Evolutionary conservation across 2,797 vertebrate genomes (phyloP), one percentile per base, ranked within the genome.

Genomic region (Chloroceryle amazona): DNA sequence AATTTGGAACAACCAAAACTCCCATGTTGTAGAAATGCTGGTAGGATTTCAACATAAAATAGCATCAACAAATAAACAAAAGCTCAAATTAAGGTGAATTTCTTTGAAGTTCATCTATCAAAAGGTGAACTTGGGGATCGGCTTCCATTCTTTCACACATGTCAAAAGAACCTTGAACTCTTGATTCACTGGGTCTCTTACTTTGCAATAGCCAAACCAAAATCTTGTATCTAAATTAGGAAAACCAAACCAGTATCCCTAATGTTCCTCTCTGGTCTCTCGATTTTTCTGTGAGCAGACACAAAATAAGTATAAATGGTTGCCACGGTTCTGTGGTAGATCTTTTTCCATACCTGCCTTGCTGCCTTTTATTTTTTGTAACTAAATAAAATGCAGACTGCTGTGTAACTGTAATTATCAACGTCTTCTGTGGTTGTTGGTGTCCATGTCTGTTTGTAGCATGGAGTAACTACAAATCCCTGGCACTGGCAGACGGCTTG

Each of bases 391-490:
- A 93, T 87, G 75, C 96, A 93, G 93, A 97, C 93, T 95, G 65
- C 92, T 86, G 88, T 97, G 96, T 97, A 96, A 97, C 95, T 97
- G 95, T 97, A 98, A 97, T 94, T 81, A 86, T 96, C 96, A 81
- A 86, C 84, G 90, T 97, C 98, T 96, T 95, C 96, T 94, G 96
- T 97, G 98, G 86, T 97, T 97, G 97, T 98, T 97, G 97, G 96
- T 97, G 97, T 97, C 98, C 92, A 91, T 96, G 97, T 97, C 88
- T 96, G 98, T 97, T 93, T 91, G 90, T 97, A 97, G 98, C 98
- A 98, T 96, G 98, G 98, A 97, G 94, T 97, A 96, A 96, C 58
- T 95, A 82, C 95, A 79, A 97, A 96, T 91, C 90, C 96, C 97
- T 95, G 96, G 95, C 93, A 96, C 91, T 93, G 96, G 97, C 96